Evolutionary conservation across 92 coral and sea anemone genomes (phyloP), one percentile per base, ranked within the genome.

Genomic region (Porites cylindrica): DNA sequence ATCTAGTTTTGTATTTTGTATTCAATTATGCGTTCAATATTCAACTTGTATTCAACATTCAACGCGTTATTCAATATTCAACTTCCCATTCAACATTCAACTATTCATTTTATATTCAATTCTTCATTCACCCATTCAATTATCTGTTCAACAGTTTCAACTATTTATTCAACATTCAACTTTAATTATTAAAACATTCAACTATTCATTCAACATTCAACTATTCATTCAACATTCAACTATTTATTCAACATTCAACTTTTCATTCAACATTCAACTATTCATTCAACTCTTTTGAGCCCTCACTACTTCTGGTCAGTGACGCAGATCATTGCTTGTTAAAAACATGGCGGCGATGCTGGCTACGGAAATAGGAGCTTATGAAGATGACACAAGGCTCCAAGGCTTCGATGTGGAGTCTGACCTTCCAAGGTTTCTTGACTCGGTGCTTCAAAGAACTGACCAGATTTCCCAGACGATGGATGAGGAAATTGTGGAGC

Each of bases 381-480:
- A 72, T 56, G 77, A 56, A 72, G 77, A 72, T 72, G 77, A 72
- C 24, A 72, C 60, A 72, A 72, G 77, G 77, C 77, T 72, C 56
- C 43, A 72, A 21, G 23, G 23, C 21, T 72, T 72, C 77, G 77
- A 32, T 32, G 1, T 32, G 38, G 38, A 32, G 38, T 32, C 43
- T 32, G 43, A 32, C 43, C 43, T 32, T 32, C 43, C 43, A 32
- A 32, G 43, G 43, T 32, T 32, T 32, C 43, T 32, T 32, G 43
- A 32, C 43, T 32, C 3, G 43, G 43, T 32, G 1, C 43, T 32
- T 32, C 43, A 32, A 32, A 2, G 43, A 32, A 32, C 43, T 32
- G 43, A 32, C 43, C 43, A 32, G 43, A 32, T 32, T 32, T 32
- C 43, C 43, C 43, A 32, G 43, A 32, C 43, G 5, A 32, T 2